Percentiles rank a stretch among this genome's conserved stretches.
These are phyloP conservation scores for Lepidurus packardi DNA, from an alignment of 1,140 invertebrate genomes.

Conservation along the genomic window DNA sequence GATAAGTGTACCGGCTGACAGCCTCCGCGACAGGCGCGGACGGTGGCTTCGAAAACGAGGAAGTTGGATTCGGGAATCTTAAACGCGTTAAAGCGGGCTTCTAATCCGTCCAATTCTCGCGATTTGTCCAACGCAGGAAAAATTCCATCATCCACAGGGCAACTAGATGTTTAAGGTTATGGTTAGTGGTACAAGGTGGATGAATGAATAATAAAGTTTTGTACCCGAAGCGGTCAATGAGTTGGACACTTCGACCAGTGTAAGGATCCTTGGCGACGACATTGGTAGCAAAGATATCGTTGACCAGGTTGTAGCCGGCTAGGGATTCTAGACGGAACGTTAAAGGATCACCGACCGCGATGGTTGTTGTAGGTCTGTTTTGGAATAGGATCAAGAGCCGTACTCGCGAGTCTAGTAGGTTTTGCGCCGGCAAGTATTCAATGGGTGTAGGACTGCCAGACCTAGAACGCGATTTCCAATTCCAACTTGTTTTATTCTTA, in stretches of 20 bases:
- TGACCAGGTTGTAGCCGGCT: conserved; percentile 78
- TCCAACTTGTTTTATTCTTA: conserved; percentile 1
- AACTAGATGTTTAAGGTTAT: conserved; percentile 51
- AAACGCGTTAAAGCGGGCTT: conserved; percentile 87
- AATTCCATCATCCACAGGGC: conserved; percentile 83
- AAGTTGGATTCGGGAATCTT: conserved; percentile 93
- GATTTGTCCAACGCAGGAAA: conserved; percentile 83
- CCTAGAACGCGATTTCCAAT: conserved; percentile 45
- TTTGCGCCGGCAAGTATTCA: conserved; percentile 82
- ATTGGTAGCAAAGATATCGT: conserved; percentile 87
- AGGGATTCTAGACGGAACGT: conserved; percentile 83
- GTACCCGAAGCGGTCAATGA: conserved; percentile 83
- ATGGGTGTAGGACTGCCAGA: conserved; percentile 85
- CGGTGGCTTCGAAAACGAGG: conserved; percentile 85
- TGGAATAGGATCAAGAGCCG: conserved; percentile 78
- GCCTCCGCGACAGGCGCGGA: conserved; percentile 77
- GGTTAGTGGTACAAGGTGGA: neutral
- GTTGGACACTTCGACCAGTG: conserved; percentile 76
- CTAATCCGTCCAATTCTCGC: conserved; percentile 74
- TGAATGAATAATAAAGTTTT: conserved; percentile 35
- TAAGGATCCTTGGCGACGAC: conserved; percentile 90
- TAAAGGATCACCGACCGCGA: conserved; percentile 86
- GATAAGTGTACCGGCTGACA: conserved; percentile 67
- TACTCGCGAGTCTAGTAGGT: conserved; percentile 79
- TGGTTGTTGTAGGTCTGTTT: conserved; percentile 82